Evolutionary conservation across 2,888 invertebrate species (phyloP).

Genomic region (Diaperis boleti): DNA sequence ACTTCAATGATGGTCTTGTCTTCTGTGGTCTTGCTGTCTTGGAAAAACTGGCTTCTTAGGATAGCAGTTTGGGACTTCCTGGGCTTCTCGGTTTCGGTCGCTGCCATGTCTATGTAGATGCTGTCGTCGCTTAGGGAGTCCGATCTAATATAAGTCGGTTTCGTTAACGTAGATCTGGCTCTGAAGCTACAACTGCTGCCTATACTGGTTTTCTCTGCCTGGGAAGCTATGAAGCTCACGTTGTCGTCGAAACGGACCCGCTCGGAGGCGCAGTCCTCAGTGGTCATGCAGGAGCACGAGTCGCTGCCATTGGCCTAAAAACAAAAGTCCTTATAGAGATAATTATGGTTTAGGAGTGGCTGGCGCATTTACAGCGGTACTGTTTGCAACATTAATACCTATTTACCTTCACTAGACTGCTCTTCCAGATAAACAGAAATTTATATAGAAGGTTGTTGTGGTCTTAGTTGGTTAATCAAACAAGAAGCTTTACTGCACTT

Average conservation of each 20-base stretch:
- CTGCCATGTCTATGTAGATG: slow-evolving; percentile 62
- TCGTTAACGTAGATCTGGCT: slow-evolving; percentile 54
- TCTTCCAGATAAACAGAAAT: too few relatives aligned
- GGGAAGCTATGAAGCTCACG: slow-evolving; percentile 70
- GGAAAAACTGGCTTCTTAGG: slow-evolving; percentile 69
- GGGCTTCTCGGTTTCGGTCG: slow-evolving; percentile 56
- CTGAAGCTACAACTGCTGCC: slow-evolving; percentile 65
- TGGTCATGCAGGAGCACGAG: slow-evolving; percentile 65
- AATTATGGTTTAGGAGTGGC: too few relatives aligned
- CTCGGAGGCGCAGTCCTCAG: slow-evolving; percentile 72
- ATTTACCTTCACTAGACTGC: too few relatives aligned
- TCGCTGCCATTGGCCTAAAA: slow-evolving; percentile 61
- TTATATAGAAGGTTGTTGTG: too few relatives aligned
- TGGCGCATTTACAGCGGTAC: too few relatives aligned
- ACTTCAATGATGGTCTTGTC: slow-evolving; percentile 63
- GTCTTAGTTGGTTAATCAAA: too few relatives aligned
- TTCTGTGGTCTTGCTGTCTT: slow-evolving; percentile 60
- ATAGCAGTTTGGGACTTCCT: slow-evolving; percentile 67
- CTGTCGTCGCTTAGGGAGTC: slow-evolving; percentile 62
- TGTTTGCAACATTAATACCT: too few relatives aligned
- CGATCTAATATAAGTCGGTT: slow-evolving; percentile 47
- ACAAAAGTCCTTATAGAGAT: too few relatives aligned
- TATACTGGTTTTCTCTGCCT: slow-evolving; percentile 65
- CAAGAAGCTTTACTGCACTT: too few relatives aligned
- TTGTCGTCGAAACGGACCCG: slow-evolving; percentile 76